Percentiles rank a stretch among this genome's conserved stretches.
These are phyloP conservation scores for Tetrao urogallus DNA, from an alignment of 2,113 vertebrate genomes.

Conservation along the genomic window DNA sequence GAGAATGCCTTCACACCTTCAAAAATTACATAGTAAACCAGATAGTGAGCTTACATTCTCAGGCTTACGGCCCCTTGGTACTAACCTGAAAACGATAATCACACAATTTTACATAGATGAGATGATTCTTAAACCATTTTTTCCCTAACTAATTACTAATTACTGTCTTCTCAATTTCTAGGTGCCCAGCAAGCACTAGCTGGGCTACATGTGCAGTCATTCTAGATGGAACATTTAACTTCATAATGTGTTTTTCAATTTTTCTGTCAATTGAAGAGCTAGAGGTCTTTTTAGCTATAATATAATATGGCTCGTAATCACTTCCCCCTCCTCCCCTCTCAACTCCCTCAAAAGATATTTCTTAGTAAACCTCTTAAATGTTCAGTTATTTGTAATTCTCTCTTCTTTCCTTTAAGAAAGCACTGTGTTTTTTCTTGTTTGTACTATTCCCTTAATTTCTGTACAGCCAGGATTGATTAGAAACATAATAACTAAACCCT, in stretches of 20 bases:
- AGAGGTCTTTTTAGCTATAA: background rate
- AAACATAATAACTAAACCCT: constrained; percentile 62
- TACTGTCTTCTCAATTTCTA: background rate
- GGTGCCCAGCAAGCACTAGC: background rate
- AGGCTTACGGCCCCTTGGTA: background rate
- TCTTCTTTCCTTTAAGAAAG: constrained; percentile 42
- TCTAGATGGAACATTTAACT: background rate
- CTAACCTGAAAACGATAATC: background rate
- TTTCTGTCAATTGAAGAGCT: background rate
- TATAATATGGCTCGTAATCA: background rate
- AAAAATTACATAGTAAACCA: background rate
- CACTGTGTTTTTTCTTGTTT: constrained; percentile 35
- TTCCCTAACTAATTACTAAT: background rate
- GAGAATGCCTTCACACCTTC: background rate
- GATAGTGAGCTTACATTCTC: background rate
- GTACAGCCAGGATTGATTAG: constrained; percentile 70
- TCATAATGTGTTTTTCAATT: background rate
- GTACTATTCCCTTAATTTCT: constrained; percentile 33
- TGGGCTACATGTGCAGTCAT: background rate
- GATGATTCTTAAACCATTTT: background rate
- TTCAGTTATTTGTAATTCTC: constrained; percentile 24
- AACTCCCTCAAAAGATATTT: background rate
- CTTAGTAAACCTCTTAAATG: constrained; percentile 2
- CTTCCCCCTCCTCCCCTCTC: background rate
- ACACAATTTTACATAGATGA: background rate